Conservation (phyloP, 1,140 invertebrate genomes). For the Rhagoletis pomonella region DNA sequence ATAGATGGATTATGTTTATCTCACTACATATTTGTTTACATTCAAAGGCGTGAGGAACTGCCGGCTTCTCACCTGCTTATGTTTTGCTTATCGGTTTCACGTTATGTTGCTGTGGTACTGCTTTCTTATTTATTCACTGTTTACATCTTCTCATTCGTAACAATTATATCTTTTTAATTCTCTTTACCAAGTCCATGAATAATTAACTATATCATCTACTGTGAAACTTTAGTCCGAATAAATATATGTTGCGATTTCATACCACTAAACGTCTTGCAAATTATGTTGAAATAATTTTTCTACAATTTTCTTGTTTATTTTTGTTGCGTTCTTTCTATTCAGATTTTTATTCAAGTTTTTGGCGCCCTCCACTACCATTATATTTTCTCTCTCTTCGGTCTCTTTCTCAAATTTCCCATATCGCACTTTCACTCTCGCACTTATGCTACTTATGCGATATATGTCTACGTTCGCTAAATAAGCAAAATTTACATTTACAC, state of each 20-base stretch:
- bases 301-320: slow-evolving; percentile 3
- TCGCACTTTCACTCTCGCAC: neutral
- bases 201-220: no score
- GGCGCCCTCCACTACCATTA: neutral
- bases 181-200: neutral
- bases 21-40: neutral
- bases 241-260: no score
- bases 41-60: neutral
- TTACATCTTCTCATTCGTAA: slow-evolving; percentile 44
- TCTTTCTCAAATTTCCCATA: neutral
- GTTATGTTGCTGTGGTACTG: slow-evolving; percentile 1
- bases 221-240: no score
- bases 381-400: neutral
- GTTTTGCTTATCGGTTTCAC: neutral
- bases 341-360: slow-evolving; percentile 30
- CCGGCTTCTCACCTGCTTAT: slow-evolving; percentile 41
- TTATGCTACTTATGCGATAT: neutral
- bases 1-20: neutral
- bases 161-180: slow-evolving; percentile 25
- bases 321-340: neutral
- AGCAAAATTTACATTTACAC: neutral
- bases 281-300: neutral
- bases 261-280: no score
- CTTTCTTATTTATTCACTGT: slow-evolving; percentile 44
- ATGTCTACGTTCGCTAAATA: neutral